These are phyloP conservation scores for Lepidotrigona ventralis DNA, from an alignment of 1,140 invertebrate species.

Conservation along the genomic window DNA sequence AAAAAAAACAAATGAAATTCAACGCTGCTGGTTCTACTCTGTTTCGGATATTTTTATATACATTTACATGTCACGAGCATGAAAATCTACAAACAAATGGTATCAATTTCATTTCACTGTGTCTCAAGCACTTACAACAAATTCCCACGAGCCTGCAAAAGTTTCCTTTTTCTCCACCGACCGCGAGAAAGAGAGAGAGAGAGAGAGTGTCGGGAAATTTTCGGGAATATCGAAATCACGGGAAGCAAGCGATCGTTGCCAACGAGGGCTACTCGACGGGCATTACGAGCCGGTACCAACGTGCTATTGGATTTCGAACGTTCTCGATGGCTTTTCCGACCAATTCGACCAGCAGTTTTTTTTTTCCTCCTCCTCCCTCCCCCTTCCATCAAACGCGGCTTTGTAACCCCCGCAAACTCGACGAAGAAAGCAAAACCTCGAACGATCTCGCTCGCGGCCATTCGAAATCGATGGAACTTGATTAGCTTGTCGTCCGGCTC, in stretches of 20 bases:
- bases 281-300: conserved; percentile 11
- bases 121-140: too few relatives aligned
- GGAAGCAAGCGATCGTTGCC: background rate
- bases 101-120: too few relatives aligned
- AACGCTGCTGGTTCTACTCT: too few relatives aligned
- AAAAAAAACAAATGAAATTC: too few relatives aligned
- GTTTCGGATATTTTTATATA: too few relatives aligned
- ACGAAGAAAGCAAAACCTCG: background rate
- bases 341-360: background rate
- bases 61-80: too few relatives aligned
- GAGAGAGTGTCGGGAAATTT: background rate
- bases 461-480: background rate
- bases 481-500: background rate
- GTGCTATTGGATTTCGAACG: conserved; percentile 12
- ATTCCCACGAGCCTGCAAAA: too few relatives aligned
- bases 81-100: too few relatives aligned
- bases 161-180: too few relatives aligned
- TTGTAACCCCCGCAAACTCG: background rate
- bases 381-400: background rate
- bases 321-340: background rate
- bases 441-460: background rate
- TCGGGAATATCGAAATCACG: background rate
- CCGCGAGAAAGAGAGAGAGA: too few relatives aligned
- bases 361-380: background rate
- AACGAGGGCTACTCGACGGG: background rate